Percentiles rank a stretch among this genome's conserved stretches.
These are phyloP conservation scores for Erannis defoliaria DNA, from an alignment of 2,888 invertebrate species.

Conservation along the genomic window DNA sequence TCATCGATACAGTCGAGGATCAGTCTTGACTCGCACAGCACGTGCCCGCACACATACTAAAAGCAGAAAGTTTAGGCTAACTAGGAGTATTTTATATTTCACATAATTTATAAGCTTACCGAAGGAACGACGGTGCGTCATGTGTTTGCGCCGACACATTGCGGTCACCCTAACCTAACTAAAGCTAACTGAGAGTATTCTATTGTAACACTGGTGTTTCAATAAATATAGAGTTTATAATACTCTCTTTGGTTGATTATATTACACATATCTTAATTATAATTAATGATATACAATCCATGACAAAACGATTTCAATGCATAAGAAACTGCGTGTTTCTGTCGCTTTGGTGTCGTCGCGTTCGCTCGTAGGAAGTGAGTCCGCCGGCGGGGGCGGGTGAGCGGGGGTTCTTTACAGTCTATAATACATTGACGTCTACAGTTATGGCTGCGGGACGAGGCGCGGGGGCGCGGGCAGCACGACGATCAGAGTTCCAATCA, in stretches of 20 bases:
- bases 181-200: slow-evolving; percentile 27
- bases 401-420: too few relatives aligned
- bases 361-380: too few relatives aligned
- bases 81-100: slow-evolving; percentile 23
- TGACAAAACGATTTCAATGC: neutral
- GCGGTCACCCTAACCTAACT: slow-evolving; percentile 13
- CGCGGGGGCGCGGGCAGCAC: neutral
- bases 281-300: slow-evolving; percentile 1
- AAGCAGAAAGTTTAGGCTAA: slow-evolving; percentile 22
- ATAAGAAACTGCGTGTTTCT: neutral
- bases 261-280: slow-evolving; percentile 17
- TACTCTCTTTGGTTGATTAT: slow-evolving; percentile 36
- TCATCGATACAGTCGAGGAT: slow-evolving; percentile 1
- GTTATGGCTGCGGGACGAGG: neutral
- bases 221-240: slow-evolving; percentile 31
- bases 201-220: slow-evolving; percentile 34
- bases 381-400: too few relatives aligned
- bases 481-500: neutral
- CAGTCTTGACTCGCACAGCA: slow-evolving; percentile 26
- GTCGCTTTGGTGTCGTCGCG: neutral
- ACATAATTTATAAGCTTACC: slow-evolving; percentile 6
- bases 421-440: slow-evolving; percentile 2
- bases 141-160: neutral
- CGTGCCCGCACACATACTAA: slow-evolving; percentile 11
- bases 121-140: neutral